Percentiles rank a stretch among this genome's conserved stretches.
Conservation (phyloP, 2,797 vertebrate genomes). For the Anguilla obscura region DNA sequence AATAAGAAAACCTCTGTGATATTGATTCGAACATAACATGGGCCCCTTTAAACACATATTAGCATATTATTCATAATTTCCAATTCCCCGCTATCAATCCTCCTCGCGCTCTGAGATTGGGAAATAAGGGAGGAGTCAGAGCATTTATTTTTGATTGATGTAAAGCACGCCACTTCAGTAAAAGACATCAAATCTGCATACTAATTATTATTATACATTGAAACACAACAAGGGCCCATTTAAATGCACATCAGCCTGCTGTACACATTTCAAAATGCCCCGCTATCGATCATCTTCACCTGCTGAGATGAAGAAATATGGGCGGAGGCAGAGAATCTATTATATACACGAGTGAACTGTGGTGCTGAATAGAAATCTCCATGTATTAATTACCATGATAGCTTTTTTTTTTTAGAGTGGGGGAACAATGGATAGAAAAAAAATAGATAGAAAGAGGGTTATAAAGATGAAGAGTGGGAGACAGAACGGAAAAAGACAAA, state of each 20-base stretch:
- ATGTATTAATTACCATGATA: neutral
- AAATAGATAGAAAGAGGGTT: neutral
- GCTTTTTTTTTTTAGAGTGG: neutral
- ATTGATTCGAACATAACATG: slow-evolving; percentile 69
- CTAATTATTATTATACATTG: neutral
- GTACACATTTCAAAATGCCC: slow-evolving; percentile 28
- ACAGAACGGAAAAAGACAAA: slow-evolving; percentile 52
- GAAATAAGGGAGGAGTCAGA: neutral
- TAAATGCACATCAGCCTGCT: slow-evolving; percentile 61
- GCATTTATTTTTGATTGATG: neutral
- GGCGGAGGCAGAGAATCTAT: neutral
- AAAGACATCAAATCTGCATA: neutral
- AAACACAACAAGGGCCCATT: slow-evolving; percentile 59
- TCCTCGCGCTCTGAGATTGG: neutral
- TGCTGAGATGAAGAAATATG: neutral
- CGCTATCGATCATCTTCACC: neutral
- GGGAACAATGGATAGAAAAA: neutral
- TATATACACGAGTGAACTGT: neutral
- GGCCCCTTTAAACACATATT: slow-evolving; percentile 66
- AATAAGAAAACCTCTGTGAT: slow-evolving; percentile 61
- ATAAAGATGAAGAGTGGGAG: slow-evolving; percentile 18
- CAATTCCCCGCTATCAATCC: neutral
- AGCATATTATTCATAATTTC: slow-evolving; percentile 49
- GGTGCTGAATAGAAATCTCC: neutral
- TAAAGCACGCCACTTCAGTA: neutral